Conservation (phyloP, 2,797 vertebrate genomes). For the Cephalopachus bancanus region DNA sequence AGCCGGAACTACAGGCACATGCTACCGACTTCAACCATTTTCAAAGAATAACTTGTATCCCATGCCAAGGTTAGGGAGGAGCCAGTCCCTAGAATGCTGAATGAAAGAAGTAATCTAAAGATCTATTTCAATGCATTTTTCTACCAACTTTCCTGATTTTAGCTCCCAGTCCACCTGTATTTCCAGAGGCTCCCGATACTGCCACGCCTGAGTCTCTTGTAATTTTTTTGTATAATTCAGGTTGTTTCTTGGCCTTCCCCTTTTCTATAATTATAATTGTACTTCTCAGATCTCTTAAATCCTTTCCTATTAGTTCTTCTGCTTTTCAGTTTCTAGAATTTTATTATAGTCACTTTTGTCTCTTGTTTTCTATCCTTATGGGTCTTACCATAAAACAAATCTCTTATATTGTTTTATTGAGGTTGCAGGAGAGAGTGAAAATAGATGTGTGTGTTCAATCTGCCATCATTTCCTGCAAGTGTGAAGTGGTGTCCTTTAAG, state of each 20-base stretch:
- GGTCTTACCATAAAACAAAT: not conserved
- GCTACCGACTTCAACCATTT: not conserved
- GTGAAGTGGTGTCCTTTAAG: not conserved
- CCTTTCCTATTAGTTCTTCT: not conserved
- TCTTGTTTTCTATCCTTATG: conserved; percentile 12
- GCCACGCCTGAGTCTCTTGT: not conserved
- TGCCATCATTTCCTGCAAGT: conserved; percentile 40
- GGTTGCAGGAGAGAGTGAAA: conserved; percentile 37
- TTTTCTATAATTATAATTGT: not conserved
- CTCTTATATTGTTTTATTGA: conserved; percentile 6
- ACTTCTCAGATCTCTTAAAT: not conserved
- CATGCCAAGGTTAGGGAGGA: not conserved
- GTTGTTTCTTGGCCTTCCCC: not conserved
- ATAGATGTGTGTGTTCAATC: conserved; percentile 2
- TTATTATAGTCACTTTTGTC: conserved; percentile 14
- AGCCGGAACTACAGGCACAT: too few relatives aligned
- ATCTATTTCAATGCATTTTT: conserved; percentile 51
- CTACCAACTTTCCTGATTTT: not conserved
- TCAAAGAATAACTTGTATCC: not conserved
- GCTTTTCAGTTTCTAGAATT: conserved; percentile 59
- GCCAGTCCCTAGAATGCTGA: conserved; percentile 4
- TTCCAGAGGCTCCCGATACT: conserved; percentile 4
- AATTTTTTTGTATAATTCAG: conserved; percentile 18
- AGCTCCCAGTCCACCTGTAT: not conserved
- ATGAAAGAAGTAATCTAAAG: conserved; percentile 6